phyloP scores from a whole-genome alignment of 2,888 invertebrate genomes.

The Polydrusus pterygomalis region DNA sequence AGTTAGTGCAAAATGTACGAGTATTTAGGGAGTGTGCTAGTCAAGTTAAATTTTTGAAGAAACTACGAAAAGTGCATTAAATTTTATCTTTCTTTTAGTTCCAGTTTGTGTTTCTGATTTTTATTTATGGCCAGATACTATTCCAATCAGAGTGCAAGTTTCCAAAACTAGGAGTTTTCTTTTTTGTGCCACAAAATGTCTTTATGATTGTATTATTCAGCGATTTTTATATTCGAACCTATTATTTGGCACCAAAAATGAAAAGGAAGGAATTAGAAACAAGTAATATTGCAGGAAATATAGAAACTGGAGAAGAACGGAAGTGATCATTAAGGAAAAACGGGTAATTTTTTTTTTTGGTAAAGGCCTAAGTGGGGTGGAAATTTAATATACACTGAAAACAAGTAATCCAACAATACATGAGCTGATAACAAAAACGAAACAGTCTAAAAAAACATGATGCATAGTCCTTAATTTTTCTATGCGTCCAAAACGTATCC shows the following conservation, averaged over 20 bases:
- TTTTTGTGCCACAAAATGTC: conserved; percentile 79
- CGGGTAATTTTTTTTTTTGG: not conserved
- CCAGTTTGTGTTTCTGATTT: conserved; percentile 78
- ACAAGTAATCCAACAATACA: too few species aligned
- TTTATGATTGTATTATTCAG: conserved; percentile 80
- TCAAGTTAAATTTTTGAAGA: too few species aligned
- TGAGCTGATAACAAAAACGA: too few species aligned
- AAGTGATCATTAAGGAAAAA: not conserved
- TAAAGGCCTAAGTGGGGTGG: too few species aligned
- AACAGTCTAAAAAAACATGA: too few species aligned
- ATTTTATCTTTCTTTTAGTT: conserved; percentile 69
- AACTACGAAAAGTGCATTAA: too few species aligned
- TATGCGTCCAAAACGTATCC: too few species aligned
- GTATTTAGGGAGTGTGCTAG: too few species aligned
- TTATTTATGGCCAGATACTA: conserved; percentile 74
- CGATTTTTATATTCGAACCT: conserved; percentile 81
- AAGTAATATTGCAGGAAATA: not conserved
- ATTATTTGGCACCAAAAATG: conserved; percentile 67
- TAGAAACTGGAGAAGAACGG: not conserved
- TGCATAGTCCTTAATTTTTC: too few species aligned
- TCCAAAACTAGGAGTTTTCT: conserved; percentile 75
- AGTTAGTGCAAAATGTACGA: too few species aligned
- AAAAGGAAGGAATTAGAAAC: conserved; percentile 24
- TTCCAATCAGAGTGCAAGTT: conserved; percentile 76
- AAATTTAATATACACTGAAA: too few species aligned